Evolutionary conservation across 1,140 invertebrate genomes (phyloP).

Genomic region (Drosophila guanche): DNA sequence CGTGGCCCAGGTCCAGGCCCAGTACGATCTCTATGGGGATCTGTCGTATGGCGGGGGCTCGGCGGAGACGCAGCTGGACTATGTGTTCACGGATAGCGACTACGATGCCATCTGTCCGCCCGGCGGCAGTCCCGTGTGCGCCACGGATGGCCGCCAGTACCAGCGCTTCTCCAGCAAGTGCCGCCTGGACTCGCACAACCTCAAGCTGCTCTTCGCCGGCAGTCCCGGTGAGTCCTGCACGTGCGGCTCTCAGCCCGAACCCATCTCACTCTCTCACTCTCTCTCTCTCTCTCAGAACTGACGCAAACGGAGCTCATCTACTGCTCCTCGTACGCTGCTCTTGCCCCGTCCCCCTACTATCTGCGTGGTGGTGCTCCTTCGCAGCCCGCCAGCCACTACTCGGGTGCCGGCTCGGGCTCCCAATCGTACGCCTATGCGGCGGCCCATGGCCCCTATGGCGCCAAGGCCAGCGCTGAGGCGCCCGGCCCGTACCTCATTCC

Average conservation of each 20-base stretch:
- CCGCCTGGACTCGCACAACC: constrained; percentile 26
- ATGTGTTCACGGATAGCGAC: constrained; percentile 24
- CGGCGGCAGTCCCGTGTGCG: constrained; percentile 17
- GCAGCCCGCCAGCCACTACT: neutral
- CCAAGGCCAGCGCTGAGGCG: constrained; percentile 53
- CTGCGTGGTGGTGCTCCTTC: neutral
- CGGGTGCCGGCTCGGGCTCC: neutral
- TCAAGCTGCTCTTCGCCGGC: constrained; percentile 29
- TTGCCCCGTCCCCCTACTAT: constrained; percentile 8
- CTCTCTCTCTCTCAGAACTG: constrained; percentile 15
- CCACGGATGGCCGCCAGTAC: constrained; percentile 19
- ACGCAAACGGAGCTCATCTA: constrained; percentile 7
- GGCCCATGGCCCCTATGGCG: constrained; percentile 54
- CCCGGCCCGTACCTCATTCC: constrained; percentile 34
- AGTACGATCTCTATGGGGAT: constrained; percentile 41
- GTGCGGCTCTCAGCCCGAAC: too few relatives aligned
- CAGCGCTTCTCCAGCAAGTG: constrained; percentile 34
- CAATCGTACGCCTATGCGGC: constrained; percentile 54
- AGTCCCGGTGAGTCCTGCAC: constrained; percentile 12
- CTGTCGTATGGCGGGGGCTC: constrained; percentile 5
- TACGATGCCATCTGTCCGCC: constrained; percentile 17
- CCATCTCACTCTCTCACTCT: neutral
- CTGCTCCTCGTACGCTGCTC: constrained; percentile 17
- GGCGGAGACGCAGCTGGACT: constrained; percentile 22
- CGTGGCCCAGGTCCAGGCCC: neutral